Evolutionary conservation across 2,888 invertebrate species (phyloP).

Genomic region (Perithous albicinctus): DNA sequence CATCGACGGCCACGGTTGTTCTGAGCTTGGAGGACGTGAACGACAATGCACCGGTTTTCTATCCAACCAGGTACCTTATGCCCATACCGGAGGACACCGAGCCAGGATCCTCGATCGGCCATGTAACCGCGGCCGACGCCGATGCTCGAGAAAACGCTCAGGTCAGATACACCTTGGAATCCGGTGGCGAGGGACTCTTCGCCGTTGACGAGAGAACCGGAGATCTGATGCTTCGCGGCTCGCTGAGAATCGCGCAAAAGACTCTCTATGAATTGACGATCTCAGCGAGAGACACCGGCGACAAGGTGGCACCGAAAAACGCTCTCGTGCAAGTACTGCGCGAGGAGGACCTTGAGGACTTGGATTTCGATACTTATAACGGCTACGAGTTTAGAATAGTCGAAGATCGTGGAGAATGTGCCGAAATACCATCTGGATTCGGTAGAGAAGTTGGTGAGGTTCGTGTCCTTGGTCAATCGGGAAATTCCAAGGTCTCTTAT

Average conservation of each 20-base stretch:
- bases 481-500: constrained; percentile 87
- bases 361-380: constrained; percentile 91
- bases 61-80: constrained; percentile 94
- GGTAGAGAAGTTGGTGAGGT: constrained; percentile 93
- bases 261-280: constrained; percentile 90
- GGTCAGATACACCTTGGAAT: constrained; percentile 91
- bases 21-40: constrained; percentile 94
- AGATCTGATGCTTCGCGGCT: constrained; percentile 89
- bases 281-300: constrained; percentile 93
- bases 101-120: constrained; percentile 88
- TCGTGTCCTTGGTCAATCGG: constrained; percentile 85
- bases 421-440: constrained; percentile 83
- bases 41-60: constrained; percentile 96
- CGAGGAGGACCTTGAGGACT: constrained; percentile 89
- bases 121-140: constrained; percentile 93
- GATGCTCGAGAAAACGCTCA: constrained; percentile 96
- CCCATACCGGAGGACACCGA: constrained; percentile 89
- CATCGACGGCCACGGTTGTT: constrained; percentile 94
- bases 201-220: constrained; percentile 92
- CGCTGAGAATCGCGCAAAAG: constrained; percentile 88
- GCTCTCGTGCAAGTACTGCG: constrained; percentile 93
- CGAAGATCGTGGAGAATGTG: constrained; percentile 91
- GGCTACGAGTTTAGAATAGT: constrained; percentile 93
- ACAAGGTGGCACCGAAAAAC: constrained; percentile 89
- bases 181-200: constrained; percentile 93